A percentile compares a stretch with the other conserved stretches of the same genome.
Evolutionary conservation across 2,888 invertebrate species (phyloP).

Genomic region (Anthrax anthrax): DNA sequence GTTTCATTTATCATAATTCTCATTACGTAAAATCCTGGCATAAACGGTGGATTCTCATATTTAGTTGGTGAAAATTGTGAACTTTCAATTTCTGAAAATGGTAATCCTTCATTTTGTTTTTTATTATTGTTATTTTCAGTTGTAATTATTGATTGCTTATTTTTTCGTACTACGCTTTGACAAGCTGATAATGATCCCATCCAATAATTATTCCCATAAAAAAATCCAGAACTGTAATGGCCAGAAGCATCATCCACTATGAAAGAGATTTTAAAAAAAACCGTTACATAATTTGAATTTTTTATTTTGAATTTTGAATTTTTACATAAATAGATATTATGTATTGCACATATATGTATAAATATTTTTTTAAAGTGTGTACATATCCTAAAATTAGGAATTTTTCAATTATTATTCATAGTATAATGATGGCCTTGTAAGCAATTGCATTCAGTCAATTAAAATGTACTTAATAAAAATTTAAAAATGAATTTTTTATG

Average conservation of each 20-base stretch:
- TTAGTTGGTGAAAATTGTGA: slow-evolving; percentile 22
- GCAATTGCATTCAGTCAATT: too few species aligned
- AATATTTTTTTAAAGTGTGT: too few species aligned
- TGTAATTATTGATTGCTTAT: neutral
- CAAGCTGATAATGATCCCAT: slow-evolving; percentile 60
- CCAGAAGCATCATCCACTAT: slow-evolving; percentile 61
- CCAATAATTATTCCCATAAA: slow-evolving; percentile 73
- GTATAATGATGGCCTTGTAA: too few species aligned
- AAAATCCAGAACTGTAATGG: slow-evolving; percentile 62
- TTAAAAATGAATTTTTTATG: too few species aligned
- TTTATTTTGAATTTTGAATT: too few species aligned
- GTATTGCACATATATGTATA: too few species aligned
- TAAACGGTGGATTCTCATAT: slow-evolving; percentile 45
- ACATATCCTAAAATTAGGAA: too few species aligned
- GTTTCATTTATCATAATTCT: slow-evolving; percentile 42
- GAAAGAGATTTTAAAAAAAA: slow-evolving; percentile 15
- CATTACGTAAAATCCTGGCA: slow-evolving; percentile 50
- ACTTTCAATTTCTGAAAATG: slow-evolving; percentile 26
- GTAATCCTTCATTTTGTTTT: slow-evolving; percentile 21
- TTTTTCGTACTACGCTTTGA: slow-evolving; percentile 32
- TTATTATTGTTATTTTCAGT: neutral
- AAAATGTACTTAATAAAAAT: too few species aligned
- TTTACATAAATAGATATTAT: too few species aligned
- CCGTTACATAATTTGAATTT: too few species aligned
- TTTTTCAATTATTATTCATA: too few species aligned